Conservation (phyloP, 2,797 vertebrate genomes). For the Capromys pilorides region DNA sequence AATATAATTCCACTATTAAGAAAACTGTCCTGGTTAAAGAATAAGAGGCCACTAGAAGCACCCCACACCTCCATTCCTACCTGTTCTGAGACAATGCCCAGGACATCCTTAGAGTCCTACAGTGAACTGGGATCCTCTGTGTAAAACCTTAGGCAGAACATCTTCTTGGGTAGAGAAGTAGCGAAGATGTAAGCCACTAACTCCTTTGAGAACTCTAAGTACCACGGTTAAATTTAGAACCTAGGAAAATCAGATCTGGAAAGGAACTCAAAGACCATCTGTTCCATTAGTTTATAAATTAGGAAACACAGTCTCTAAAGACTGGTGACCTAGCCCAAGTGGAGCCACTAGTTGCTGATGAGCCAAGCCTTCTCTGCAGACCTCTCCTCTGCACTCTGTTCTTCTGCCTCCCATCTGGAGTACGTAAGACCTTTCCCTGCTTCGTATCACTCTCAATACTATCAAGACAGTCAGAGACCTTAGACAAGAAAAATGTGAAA, state of each 20-base stretch:
- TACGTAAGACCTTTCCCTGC: background rate
- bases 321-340: background rate
- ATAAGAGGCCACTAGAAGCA: background rate
- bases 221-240: background rate
- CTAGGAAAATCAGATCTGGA: conserved; percentile 30
- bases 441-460: background rate
- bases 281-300: background rate
- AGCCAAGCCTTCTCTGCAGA: background rate
- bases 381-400: background rate
- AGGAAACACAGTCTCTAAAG: background rate
- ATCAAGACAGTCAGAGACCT: background rate
- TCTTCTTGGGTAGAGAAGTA: background rate
- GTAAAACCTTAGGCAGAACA: background rate
- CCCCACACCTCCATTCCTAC: too few relatives aligned
- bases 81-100: background rate
- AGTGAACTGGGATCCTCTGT: background rate
- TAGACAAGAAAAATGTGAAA: background rate
- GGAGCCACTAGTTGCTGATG: background rate
- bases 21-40: background rate
- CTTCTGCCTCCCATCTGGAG: background rate
- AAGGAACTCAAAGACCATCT: background rate
- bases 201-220: background rate
- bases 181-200: background rate
- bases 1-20: background rate
- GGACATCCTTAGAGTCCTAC: background rate